Evolutionary conservation across 2,113 vertebrate genomes (phyloP).

Genomic region (Pipra filicauda): DNA sequence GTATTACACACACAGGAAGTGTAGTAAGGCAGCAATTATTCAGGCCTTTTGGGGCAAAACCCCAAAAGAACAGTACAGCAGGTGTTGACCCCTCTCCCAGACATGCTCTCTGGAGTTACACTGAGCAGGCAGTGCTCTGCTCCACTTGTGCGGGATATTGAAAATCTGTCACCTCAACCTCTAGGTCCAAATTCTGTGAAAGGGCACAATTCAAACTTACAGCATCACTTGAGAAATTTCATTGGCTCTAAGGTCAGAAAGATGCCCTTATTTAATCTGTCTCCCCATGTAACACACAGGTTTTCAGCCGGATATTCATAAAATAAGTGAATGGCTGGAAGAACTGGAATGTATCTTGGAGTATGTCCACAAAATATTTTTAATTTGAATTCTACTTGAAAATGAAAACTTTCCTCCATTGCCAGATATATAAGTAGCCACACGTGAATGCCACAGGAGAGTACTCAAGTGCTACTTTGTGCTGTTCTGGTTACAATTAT

Average conservation of each 20-base stretch:
- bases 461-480: not conserved
- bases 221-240: not conserved
- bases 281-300: not conserved
- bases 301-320: not conserved
- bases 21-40: conserved; percentile 46
- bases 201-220: not conserved
- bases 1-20: not conserved
- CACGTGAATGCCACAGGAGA: not conserved
- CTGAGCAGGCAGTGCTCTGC: not conserved
- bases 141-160: rapidly evolving
- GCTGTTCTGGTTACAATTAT: not conserved
- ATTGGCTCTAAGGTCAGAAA: not conserved
- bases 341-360: not conserved
- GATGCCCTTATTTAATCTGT: not conserved
- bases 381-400: not conserved
- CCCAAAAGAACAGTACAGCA: not conserved
- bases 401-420: not conserved
- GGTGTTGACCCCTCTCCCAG: not conserved
- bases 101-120: not conserved
- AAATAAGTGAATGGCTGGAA: not conserved
- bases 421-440: not conserved
- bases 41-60: not conserved
- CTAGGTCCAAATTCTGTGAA: not conserved
- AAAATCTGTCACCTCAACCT: not conserved
- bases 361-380: not conserved